Evolutionary conservation across 2,888 invertebrate species (phyloP).

Genomic region (Tetranychus piercei): DNA sequence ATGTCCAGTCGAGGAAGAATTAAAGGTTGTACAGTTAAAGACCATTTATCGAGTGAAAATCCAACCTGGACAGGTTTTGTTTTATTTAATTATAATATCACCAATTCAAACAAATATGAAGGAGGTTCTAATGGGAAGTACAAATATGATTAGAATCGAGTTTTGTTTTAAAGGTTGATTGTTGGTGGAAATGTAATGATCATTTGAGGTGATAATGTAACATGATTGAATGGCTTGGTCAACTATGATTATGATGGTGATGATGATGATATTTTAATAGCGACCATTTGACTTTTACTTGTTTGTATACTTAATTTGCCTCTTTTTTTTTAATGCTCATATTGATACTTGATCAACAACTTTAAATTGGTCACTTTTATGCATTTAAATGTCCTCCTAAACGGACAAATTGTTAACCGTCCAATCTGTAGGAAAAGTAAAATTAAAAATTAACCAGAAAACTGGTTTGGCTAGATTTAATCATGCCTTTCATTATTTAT

Average conservation of each 20-base stretch:
- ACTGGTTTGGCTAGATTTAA: background rate
- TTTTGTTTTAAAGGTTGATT: too few species aligned
- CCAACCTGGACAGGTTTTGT: background rate
- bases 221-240: too few species aligned
- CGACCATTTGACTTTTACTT: too few species aligned
- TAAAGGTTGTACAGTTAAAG: background rate
- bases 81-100: background rate
- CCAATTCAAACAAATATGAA: background rate
- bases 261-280: too few species aligned
- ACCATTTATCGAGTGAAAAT: background rate
- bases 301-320: too few species aligned
- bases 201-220: too few species aligned
- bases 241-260: too few species aligned
- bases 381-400: background rate
- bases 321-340: too few species aligned
- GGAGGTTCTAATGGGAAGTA: background rate
- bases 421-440: background rate
- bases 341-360: background rate
- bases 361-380: background rate
- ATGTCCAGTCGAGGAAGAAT: background rate
- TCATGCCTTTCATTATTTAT: too few species aligned
- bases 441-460: conserved; percentile 1
- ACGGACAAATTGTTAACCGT: background rate
- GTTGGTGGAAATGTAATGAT: too few species aligned
- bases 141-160: too few species aligned